phyloP scores from a whole-genome alignment of 2,888 invertebrate species.

The Panorpa germanica region DNA sequence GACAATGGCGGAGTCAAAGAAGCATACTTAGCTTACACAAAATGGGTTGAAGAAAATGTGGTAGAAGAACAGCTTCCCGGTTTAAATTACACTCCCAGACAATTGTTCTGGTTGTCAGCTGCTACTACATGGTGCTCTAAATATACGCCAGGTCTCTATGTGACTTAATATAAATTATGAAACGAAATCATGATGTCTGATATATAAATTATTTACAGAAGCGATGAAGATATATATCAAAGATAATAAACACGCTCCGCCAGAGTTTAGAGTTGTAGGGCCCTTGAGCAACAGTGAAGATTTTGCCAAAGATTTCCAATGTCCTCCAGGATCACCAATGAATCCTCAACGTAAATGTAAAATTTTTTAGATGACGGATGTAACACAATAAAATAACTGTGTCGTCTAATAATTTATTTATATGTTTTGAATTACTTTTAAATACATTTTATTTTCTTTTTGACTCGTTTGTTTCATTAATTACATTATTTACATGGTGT shows the following conservation, averaged over 20 bases:
- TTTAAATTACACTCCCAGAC: conserved; percentile 37
- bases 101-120: conserved; percentile 37
- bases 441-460: too few species aligned
- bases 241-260: conserved; percentile 9
- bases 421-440: too few species aligned
- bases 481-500: too few species aligned
- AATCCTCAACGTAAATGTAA: conserved; percentile 9
- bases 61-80: conserved; percentile 42
- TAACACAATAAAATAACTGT: too few species aligned
- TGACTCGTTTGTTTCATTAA: too few species aligned
- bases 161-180: too few species aligned
- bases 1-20: conserved; percentile 83
- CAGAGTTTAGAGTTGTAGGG: conserved; percentile 9
- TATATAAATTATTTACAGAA: too few species aligned
- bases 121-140: conserved; percentile 45
- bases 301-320: conserved; percentile 10
- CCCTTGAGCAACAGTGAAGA: conserved; percentile 9
- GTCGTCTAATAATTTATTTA: too few species aligned
- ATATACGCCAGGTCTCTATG: conserved; percentile 26
- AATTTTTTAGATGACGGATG: too few species aligned
- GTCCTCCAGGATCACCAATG: conserved; percentile 7
- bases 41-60: conserved; percentile 42
- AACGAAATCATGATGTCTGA: too few species aligned
- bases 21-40: conserved; percentile 56
- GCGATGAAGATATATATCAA: too few species aligned